phyloP scores from a whole-genome alignment of 1,140 invertebrate genomes.

The Paraescarpia echinospica region DNA sequence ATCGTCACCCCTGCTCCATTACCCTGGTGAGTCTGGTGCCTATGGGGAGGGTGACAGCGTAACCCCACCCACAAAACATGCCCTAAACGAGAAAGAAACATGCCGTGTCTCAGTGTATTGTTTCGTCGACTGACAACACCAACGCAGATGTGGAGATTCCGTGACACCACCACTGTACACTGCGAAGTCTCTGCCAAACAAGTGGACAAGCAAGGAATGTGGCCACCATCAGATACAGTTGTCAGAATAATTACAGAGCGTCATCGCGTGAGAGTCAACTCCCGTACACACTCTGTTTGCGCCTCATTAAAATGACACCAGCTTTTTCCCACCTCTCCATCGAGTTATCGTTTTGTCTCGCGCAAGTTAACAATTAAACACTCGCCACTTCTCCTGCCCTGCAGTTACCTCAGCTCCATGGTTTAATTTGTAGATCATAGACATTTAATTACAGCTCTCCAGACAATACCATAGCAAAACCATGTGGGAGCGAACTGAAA shows the following conservation, averaged over 20 bases:
- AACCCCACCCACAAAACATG: not conserved
- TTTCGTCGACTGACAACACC: not conserved
- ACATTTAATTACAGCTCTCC: not conserved
- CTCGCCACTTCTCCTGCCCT: not conserved
- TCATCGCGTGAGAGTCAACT: not conserved
- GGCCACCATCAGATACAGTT: not conserved
- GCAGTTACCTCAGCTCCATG: not conserved
- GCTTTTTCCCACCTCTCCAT: not conserved
- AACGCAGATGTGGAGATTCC: not conserved
- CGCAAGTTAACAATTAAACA: not conserved
- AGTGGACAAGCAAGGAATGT: not conserved
- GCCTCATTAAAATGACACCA: not conserved
- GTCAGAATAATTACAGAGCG: not conserved
- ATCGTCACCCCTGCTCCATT: not conserved
- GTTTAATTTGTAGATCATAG: not conserved
- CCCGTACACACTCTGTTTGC: not conserved
- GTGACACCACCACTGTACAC: not conserved
- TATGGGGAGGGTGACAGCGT: not conserved
- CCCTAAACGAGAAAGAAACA: not conserved
- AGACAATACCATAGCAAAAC: not conserved
- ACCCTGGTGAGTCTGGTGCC: not conserved
- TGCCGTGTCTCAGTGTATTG: not conserved
- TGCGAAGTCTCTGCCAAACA: not conserved
- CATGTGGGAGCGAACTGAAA: not conserved
- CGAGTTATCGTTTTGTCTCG: not conserved